These are phyloP conservation scores for Oreotrochilus melanogaster DNA, from an alignment of 2,113 vertebrate genomes.

Conservation along the genomic window DNA sequence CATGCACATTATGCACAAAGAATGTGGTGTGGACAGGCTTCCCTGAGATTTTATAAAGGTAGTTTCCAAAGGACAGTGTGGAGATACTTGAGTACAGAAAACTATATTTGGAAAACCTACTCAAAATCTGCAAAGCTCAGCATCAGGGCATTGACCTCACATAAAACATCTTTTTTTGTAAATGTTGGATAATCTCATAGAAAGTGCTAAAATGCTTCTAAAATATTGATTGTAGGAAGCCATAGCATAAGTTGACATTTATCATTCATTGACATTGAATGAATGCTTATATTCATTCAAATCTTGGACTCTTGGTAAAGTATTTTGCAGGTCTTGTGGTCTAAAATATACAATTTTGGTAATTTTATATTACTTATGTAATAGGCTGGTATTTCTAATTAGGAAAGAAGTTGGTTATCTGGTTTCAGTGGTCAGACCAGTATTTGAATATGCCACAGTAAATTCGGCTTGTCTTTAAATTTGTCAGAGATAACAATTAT, in stretches of 20 bases:
- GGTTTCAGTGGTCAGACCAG: not conserved
- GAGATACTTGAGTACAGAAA: not conserved
- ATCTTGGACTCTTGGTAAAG: not conserved
- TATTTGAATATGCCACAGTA: not conserved
- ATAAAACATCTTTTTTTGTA: not conserved
- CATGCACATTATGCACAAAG: rapidly evolving
- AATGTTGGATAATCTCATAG: not conserved
- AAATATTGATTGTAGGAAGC: not conserved
- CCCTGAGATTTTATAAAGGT: not conserved
- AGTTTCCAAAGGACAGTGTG: not conserved
- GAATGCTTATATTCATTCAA: not conserved
- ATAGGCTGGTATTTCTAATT: not conserved
- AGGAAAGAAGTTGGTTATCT: not conserved
- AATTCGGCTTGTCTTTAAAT: not conserved
- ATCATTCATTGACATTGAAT: too few relatives aligned
- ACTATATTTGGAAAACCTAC: not conserved
- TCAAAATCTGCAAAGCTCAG: not conserved
- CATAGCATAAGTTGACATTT: not conserved
- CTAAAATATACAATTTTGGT: not conserved
- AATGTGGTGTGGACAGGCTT: not conserved
- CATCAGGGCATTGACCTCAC: not conserved
- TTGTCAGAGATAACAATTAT: not conserved
- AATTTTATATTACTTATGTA: not conserved
- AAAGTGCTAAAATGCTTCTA: not conserved
- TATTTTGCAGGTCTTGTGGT: not conserved